These are phyloP conservation scores for Chrysopa pallens DNA, from an alignment of 1,140 invertebrate genomes.

Conservation along the genomic window DNA sequence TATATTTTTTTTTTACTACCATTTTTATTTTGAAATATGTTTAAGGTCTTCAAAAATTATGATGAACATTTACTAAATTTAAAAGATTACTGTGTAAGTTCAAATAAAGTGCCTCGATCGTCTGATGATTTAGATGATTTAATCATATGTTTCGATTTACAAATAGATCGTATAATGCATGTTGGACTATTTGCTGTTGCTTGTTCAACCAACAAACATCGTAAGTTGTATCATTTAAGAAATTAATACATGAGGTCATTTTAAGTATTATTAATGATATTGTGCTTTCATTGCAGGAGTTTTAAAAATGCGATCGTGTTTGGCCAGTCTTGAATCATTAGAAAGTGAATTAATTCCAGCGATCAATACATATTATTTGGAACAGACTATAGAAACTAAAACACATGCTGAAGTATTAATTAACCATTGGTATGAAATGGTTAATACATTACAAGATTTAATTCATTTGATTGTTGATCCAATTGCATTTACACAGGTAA, in stretches of 20 bases:
- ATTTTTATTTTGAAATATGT: no score
- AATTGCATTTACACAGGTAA: background rate
- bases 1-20: no score
- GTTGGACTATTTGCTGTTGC: conserved; percentile 48
- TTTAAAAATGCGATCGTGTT: conserved; percentile 33
- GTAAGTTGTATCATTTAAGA: conserved; percentile 3
- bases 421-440: background rate
- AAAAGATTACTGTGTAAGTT: no score
- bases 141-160: conserved; percentile 40
- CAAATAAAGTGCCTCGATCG: background rate
- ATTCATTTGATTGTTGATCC: background rate
- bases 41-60: no score
- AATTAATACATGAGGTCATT: background rate
- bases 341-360: conserved; percentile 43
- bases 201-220: conserved; percentile 33
- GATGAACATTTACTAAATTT: no score
- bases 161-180: conserved; percentile 41
- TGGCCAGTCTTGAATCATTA: conserved; percentile 42
- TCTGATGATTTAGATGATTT: conserved; percentile 11
- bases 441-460: background rate
- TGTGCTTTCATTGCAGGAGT: conserved; percentile 27
- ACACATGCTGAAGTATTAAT: background rate
- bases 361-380: conserved; percentile 25
- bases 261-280: conserved; percentile 1
- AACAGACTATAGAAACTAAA: conserved; percentile 6